Evolutionary conservation across 2,113 vertebrate species (phyloP).

Genomic region (Notothenia coriiceps): DNA sequence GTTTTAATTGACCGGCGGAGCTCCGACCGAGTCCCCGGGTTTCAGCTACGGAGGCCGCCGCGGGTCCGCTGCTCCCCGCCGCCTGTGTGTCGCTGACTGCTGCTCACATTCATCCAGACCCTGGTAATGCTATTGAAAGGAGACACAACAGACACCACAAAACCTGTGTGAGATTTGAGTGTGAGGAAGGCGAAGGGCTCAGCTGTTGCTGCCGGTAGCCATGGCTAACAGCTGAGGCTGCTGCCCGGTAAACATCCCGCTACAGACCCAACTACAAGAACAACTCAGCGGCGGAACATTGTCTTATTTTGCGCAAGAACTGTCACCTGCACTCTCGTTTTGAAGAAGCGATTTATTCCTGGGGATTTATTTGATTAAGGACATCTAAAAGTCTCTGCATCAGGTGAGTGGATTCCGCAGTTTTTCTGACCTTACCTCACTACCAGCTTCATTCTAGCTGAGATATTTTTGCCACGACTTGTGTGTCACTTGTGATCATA

Average conservation of each 20-base stretch:
- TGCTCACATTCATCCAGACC: conserved; percentile 40
- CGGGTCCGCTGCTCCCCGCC: neutral
- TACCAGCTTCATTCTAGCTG: neutral
- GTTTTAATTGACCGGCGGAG: neutral
- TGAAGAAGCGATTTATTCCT: neutral
- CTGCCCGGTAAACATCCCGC: conserved; percentile 10
- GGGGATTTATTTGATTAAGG: neutral
- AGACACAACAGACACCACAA: conserved; percentile 20
- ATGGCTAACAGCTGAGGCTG: conserved; percentile 29
- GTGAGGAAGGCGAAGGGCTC: neutral
- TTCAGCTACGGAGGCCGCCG: conserved; percentile 32
- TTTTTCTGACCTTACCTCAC: conserved; percentile 14
- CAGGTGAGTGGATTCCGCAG: conserved; percentile 65
- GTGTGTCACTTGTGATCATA: conserved; percentile 19
- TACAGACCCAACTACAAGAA: conserved; percentile 21
- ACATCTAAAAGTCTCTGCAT: conserved; percentile 30
- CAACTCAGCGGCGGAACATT: conserved; percentile 17
- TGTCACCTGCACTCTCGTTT: neutral
- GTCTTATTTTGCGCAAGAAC: conserved; percentile 10
- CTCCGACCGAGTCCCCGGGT: neutral
- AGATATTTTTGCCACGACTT: conserved; percentile 17
- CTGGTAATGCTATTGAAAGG: conserved; percentile 25
- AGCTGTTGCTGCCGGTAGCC: conserved; percentile 7
- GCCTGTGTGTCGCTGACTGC: conserved; percentile 34
- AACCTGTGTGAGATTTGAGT: conserved; percentile 24